Percentiles rank a stretch among this genome's conserved stretches.
phyloP scores from a whole-genome alignment of 2,888 invertebrate species.

The Amblyjoppa proteus region DNA sequence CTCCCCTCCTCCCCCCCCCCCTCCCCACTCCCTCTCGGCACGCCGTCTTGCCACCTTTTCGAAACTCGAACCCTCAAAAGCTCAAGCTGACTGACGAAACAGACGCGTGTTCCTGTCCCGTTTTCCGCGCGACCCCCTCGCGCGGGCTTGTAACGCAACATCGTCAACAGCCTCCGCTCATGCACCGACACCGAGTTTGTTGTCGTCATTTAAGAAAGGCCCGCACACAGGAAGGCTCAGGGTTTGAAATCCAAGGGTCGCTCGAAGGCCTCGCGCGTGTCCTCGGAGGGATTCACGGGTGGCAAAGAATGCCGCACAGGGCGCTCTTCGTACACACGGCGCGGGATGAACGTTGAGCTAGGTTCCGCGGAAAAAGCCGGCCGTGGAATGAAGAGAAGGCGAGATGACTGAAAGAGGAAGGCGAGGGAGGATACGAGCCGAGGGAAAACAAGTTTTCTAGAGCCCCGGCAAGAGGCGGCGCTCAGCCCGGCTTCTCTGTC shows the following conservation, averaged over 20 bases:
- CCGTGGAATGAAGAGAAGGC: constrained; percentile 27
- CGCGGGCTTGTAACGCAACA: not conserved
- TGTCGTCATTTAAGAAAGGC: constrained; percentile 12
- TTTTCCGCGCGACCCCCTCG: not conserved
- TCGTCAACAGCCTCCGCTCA: not conserved
- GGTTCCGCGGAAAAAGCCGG: constrained; percentile 41
- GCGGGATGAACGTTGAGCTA: constrained; percentile 29
- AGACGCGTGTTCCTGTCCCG: constrained; percentile 16
- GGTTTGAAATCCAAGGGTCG: constrained; percentile 4
- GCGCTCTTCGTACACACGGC: constrained; percentile 10
- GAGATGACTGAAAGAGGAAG: constrained; percentile 38
- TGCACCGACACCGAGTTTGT: constrained; percentile 18
- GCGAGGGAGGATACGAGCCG: constrained; percentile 8
- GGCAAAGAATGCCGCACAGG: constrained; percentile 45
- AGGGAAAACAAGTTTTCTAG: constrained; percentile 46
- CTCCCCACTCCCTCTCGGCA: constrained; percentile 9
- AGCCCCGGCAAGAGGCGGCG: constrained; percentile 40
- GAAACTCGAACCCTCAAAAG: constrained; percentile 30
- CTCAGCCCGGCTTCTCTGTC: constrained; percentile 1
- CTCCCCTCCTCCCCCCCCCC: constrained; percentile 17
- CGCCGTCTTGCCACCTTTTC: constrained; percentile 29
- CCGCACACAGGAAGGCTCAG: not conserved
- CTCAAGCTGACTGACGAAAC: constrained; percentile 44
- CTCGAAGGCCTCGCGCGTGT: not conserved
- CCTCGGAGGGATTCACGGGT: constrained; percentile 23